Percentiles rank a stretch among this genome's conserved stretches.
phyloP scores from a whole-genome alignment of 37 sponge, comb jelly and placozoan genomes.

The Theonella swinhoei region DNA sequence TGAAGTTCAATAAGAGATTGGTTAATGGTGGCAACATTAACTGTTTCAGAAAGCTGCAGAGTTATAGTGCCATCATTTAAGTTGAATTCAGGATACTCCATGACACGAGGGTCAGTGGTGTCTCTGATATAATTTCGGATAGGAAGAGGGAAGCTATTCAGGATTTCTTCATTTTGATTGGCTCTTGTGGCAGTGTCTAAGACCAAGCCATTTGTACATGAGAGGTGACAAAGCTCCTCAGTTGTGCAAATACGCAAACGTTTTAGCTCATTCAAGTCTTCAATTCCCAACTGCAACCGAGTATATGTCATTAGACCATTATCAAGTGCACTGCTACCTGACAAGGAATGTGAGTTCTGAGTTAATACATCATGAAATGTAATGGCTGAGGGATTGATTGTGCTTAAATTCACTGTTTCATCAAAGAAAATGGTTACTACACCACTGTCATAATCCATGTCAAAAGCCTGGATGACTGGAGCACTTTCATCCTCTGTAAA shows the following conservation, averaged over 20 bases:
- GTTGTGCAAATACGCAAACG: conserved; percentile 48
- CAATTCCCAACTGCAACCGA: conserved; percentile 38
- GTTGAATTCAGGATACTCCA: conserved; percentile 53
- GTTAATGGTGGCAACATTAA: conserved; percentile 36
- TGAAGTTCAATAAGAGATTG: conserved; percentile 29
- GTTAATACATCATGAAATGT: conserved; percentile 33
- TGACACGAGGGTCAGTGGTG: conserved; percentile 55
- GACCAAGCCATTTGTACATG: conserved; percentile 13
- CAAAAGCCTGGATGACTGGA: conserved; percentile 54
- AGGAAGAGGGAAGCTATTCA: background rate
- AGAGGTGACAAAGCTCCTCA: conserved; percentile 14
- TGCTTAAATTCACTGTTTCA: conserved; percentile 67
- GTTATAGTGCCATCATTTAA: conserved; percentile 66
- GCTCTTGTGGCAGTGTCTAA: conserved; percentile 8
- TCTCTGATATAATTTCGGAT: conserved; percentile 49
- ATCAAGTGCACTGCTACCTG: conserved; percentile 16
- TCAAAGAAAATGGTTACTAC: conserved; percentile 69
- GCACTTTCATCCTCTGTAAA: conserved; percentile 57
- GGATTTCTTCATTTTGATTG: conserved; percentile 28
- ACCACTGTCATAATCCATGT: conserved; percentile 67
- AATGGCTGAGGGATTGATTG: conserved; percentile 25
- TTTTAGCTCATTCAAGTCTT: conserved; percentile 85
- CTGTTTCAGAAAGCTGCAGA: conserved; percentile 80
- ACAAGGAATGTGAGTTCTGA: conserved; percentile 21
- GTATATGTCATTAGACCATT: conserved; percentile 28